Percentiles rank a stretch among this genome's conserved stretches.
phyloP scores from a whole-genome alignment of 2,888 invertebrate genomes.

The Drosophila acutilabella region DNA sequence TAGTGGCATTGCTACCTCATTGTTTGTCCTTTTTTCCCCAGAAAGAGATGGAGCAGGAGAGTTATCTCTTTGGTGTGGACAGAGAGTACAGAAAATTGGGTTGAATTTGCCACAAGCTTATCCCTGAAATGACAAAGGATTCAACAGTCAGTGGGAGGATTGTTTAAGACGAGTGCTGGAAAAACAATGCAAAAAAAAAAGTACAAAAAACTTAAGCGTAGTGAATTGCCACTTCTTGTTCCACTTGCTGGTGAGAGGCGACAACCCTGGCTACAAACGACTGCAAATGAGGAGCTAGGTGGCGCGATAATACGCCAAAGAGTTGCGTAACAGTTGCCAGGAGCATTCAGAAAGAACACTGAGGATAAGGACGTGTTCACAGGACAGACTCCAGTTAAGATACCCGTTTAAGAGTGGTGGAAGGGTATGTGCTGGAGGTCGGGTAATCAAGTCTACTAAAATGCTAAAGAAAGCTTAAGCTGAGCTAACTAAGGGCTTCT shows the following conservation, averaged over 20 bases:
- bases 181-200: constrained; percentile 28
- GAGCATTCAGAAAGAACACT: constrained; percentile 24
- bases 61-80: no score
- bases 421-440: not conserved
- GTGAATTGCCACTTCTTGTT: constrained; percentile 70
- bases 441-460: no score
- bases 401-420: not conserved
- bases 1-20: constrained; percentile 7
- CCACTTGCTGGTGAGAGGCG: constrained; percentile 35
- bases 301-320: constrained; percentile 57
- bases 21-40: not conserved
- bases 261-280: constrained; percentile 53
- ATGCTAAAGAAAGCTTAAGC: no score
- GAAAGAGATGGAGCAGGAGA: not conserved
- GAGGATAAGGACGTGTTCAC: constrained; percentile 17
- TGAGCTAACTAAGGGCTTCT: no score
- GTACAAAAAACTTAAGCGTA: constrained; percentile 46
- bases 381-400: constrained; percentile 21
- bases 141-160: constrained; percentile 21
- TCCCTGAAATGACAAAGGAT: constrained; percentile 46
- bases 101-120: constrained; percentile 28
- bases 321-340: constrained; percentile 67
- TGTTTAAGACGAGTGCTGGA: constrained; percentile 40
- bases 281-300: constrained; percentile 70
- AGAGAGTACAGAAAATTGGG: constrained; percentile 1